Evolutionary conservation across 2,113 vertebrate genomes (phyloP).

Genomic region (Chamaea fasciata): DNA sequence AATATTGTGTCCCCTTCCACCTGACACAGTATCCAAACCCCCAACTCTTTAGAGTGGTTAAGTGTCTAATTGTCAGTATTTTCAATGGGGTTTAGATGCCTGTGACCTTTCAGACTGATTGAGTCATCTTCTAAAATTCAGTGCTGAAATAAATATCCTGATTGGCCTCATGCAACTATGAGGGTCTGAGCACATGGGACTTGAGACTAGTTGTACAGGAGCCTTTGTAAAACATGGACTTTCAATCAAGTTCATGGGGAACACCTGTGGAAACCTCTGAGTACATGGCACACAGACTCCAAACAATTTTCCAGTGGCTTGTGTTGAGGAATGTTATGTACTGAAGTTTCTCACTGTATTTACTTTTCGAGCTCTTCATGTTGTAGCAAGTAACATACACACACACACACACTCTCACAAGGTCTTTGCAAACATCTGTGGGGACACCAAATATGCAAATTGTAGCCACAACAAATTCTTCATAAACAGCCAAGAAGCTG

Average conservation of each 20-base stretch:
- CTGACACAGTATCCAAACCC: not conserved
- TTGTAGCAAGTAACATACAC: not conserved
- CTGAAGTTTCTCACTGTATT: not conserved
- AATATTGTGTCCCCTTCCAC: not conserved
- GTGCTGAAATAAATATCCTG: not conserved
- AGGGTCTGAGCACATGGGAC: not conserved
- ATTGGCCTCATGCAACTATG: not conserved
- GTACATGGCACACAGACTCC: not conserved
- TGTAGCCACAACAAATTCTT: not conserved
- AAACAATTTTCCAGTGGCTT: not conserved
- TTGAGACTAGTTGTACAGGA: not conserved
- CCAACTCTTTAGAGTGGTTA: not conserved
- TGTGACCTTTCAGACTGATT: not conserved
- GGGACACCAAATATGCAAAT: not conserved
- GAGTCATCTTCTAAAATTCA: not conserved
- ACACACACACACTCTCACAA: not conserved
- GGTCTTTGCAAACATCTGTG: not conserved
- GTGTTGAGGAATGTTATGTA: not conserved
- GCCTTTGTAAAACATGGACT: not conserved
- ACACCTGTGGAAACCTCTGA: not conserved
- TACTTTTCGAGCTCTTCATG: not conserved
- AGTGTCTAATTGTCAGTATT: not conserved
- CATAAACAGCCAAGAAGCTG: not conserved
- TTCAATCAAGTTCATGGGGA: not conserved
- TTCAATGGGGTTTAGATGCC: not conserved